Conservation (phyloP, 1,140 invertebrate species). For the Epicauta chinensis region DNA sequence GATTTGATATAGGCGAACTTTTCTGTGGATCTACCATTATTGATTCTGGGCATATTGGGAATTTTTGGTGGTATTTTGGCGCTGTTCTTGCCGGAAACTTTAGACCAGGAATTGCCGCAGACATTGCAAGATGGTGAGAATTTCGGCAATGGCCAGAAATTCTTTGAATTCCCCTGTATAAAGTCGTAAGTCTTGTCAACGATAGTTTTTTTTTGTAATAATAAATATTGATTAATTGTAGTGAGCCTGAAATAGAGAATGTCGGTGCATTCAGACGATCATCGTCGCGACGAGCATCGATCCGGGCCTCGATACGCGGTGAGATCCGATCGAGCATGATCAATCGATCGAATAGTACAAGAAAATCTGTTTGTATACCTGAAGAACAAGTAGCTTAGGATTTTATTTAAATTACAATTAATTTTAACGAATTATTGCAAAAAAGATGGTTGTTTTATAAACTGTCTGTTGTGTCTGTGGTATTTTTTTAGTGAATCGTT, state of each 20-base stretch:
- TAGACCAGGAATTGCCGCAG: constrained; percentile 74
- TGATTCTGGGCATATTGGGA: constrained; percentile 67
- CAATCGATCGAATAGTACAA: constrained; percentile 32
- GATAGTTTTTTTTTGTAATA: not conserved
- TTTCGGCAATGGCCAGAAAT: constrained; percentile 70
- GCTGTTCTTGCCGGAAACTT: constrained; percentile 75
- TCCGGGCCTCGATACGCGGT: constrained; percentile 55
- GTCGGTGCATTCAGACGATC: constrained; percentile 36
- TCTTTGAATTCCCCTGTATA: constrained; percentile 74
- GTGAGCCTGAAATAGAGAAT: constrained; percentile 36
- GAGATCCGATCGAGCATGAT: constrained; percentile 62
- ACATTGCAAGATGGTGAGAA: constrained; percentile 77
- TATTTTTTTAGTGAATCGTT: too few species aligned
- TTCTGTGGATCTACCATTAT: constrained; percentile 60
- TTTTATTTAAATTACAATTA: too few species aligned
- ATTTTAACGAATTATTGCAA: too few species aligned
- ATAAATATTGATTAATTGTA: constrained; percentile 29
- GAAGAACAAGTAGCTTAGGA: not conserved
- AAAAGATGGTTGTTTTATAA: too few species aligned
- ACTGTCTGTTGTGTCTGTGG: too few species aligned
- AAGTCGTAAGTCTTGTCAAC: constrained; percentile 45
- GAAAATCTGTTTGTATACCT: not conserved
- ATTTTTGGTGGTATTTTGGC: constrained; percentile 65
- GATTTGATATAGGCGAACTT: constrained; percentile 61
- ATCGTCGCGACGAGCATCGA: constrained; percentile 44